phyloP scores from a whole-genome alignment of 1,140 invertebrate genomes.

The Gyrodactylus bullatarudis region DNA sequence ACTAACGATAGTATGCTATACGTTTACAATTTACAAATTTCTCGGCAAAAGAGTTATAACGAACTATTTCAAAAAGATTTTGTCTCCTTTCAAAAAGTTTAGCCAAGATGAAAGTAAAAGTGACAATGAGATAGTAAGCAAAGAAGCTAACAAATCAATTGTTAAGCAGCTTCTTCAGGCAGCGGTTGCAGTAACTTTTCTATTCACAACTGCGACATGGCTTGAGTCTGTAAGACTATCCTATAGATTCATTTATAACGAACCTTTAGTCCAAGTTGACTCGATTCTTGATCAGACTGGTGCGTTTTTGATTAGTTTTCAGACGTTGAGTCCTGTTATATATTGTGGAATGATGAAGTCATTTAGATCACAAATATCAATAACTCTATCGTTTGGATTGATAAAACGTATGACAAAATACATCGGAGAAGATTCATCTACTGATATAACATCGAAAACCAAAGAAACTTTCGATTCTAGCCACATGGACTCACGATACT shows the following conservation, averaged over 20 bases:
- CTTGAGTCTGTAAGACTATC: neutral
- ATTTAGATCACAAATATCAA: neutral
- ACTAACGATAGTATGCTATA: neutral
- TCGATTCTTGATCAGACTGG: neutral
- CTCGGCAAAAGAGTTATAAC: neutral
- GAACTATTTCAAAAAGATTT: neutral
- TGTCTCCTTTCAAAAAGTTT: neutral
- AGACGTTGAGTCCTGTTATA: neutral
- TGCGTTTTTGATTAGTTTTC: neutral
- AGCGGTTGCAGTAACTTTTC: neutral
- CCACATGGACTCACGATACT: neutral
- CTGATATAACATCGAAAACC: neutral
- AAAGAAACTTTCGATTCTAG: neutral
- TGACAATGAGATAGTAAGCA: neutral
- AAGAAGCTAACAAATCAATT: neutral
- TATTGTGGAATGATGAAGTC: neutral
- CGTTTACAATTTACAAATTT: neutral
- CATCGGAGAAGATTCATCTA: neutral
- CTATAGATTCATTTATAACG: neutral
- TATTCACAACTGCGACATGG: neutral
- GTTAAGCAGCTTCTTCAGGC: neutral
- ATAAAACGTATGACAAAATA: neutral
- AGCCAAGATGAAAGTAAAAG: neutral
- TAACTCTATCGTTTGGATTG: neutral
- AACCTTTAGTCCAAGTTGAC: neutral